Percentiles rank a stretch among this genome's conserved stretches.
phyloP scores from a whole-genome alignment of 1,140 invertebrate genomes.

The Bombus waltoni region DNA sequence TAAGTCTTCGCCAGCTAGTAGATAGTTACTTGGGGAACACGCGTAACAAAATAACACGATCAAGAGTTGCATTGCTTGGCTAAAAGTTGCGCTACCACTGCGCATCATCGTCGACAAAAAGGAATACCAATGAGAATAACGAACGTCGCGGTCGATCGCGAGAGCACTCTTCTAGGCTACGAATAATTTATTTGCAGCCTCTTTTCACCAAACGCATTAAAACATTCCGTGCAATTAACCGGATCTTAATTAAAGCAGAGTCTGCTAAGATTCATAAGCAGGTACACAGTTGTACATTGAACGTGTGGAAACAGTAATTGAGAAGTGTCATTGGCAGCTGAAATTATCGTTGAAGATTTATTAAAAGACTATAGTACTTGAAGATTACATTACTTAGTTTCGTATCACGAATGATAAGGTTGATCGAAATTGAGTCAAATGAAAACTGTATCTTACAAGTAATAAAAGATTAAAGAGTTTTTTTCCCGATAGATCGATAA shows the following conservation, averaged over 20 bases:
- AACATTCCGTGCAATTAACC: neutral
- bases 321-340: neutral
- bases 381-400: neutral
- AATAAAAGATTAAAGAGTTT: neutral
- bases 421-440: neutral
- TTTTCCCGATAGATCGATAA: neutral
- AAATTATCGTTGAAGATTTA: neutral
- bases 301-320: neutral
- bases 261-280: neutral
- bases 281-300: neutral
- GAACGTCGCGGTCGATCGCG: neutral
- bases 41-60: neutral
- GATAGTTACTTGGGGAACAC: neutral
- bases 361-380: neutral
- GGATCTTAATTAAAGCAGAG: neutral
- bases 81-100: neutral
- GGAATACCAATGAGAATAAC: slow-evolving; percentile 11
- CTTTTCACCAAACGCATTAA: neutral
- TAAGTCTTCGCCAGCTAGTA: neutral
- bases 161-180: neutral
- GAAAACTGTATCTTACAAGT: neutral
- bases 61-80: neutral
- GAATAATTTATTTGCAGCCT: neutral
- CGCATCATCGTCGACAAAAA: neutral
- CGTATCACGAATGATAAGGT: neutral